These are phyloP conservation scores for Branchinecta lindahli DNA, from an alignment of 1,140 invertebrate species.

Conservation along the genomic window DNA sequence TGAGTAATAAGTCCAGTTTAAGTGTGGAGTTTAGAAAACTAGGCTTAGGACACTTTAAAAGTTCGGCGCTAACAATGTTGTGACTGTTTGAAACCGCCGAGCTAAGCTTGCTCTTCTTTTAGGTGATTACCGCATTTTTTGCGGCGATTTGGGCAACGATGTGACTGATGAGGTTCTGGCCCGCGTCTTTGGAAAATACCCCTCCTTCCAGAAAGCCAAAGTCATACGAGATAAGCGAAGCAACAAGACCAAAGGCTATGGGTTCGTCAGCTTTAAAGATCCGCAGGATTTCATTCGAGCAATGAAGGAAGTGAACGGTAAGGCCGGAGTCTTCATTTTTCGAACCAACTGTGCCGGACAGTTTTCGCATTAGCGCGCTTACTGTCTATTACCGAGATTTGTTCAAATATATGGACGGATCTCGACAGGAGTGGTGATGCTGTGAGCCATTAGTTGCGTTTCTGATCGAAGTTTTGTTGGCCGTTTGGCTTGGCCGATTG, in stretches of 20 bases:
- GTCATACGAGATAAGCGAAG: constrained; percentile 91
- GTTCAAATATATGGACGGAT: too few species aligned
- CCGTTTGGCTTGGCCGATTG: too few species aligned
- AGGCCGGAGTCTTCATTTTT: constrained; percentile 26
- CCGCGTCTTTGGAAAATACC: constrained; percentile 86
- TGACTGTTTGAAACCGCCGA: too few species aligned
- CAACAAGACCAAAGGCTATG: constrained; percentile 97
- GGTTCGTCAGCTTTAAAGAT: constrained; percentile 97
- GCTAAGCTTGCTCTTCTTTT: constrained; percentile 21
- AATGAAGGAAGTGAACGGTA: constrained; percentile 95
- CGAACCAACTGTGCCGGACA: neutral
- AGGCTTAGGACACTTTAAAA: too few species aligned
- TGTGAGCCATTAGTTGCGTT: too few species aligned
- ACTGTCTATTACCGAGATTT: too few species aligned
- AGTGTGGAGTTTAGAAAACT: too few species aligned
- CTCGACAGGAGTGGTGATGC: too few species aligned
- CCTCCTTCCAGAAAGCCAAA: constrained; percentile 85
- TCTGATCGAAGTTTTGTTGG: too few species aligned
- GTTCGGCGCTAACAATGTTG: too few species aligned
- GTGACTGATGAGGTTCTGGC: constrained; percentile 91
- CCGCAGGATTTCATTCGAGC: constrained; percentile 94
- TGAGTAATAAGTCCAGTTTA: too few species aligned
- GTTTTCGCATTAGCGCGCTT: too few species aligned
- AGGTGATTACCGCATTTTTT: constrained; percentile 97
- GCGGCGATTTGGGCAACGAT: constrained; percentile 97